These are phyloP conservation scores for Rhynchonycteris naso DNA, from an alignment of 2,797 vertebrate genomes.

Conservation along the genomic window DNA sequence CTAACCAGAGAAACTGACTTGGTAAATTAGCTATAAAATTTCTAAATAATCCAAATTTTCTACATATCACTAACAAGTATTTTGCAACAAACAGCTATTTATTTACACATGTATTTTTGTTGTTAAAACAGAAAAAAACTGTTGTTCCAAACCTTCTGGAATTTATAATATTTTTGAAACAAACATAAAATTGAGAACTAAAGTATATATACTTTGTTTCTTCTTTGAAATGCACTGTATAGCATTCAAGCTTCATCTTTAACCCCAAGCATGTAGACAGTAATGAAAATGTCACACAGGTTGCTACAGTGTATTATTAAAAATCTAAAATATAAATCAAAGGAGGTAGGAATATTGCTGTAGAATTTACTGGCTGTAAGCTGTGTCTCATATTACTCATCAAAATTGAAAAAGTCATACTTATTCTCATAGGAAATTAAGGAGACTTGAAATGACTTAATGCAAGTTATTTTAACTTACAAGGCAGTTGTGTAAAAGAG, in stretches of 20 bases:
- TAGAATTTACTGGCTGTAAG: slow-evolving; percentile 72
- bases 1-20: slow-evolving; percentile 2
- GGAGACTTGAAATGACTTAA: slow-evolving; percentile 71
- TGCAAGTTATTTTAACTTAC: slow-evolving; percentile 76
- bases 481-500: slow-evolving; percentile 64
- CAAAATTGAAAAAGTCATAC: slow-evolving; percentile 76
- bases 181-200: slow-evolving; percentile 46
- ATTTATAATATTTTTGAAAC: slow-evolving; percentile 39
- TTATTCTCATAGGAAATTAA: slow-evolving; percentile 78
- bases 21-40: slow-evolving; percentile 49
- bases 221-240: slow-evolving; percentile 48
- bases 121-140: neutral
- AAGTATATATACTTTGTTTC: neutral
- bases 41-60: slow-evolving; percentile 26
- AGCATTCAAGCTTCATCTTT: slow-evolving; percentile 69
- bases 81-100: neutral
- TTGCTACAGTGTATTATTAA: slow-evolving; percentile 69
- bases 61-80: neutral
- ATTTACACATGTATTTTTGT: slow-evolving; percentile 32
- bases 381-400: slow-evolving; percentile 57
- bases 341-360: slow-evolving; percentile 62
- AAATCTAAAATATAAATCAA: slow-evolving; percentile 70
- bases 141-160: neutral
- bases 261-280: slow-evolving; percentile 67
- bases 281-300: slow-evolving; percentile 76